These are phyloP conservation scores for Galemys pyrenaicus DNA, from an alignment of 2,113 vertebrate genomes.

Conservation along the genomic window DNA sequence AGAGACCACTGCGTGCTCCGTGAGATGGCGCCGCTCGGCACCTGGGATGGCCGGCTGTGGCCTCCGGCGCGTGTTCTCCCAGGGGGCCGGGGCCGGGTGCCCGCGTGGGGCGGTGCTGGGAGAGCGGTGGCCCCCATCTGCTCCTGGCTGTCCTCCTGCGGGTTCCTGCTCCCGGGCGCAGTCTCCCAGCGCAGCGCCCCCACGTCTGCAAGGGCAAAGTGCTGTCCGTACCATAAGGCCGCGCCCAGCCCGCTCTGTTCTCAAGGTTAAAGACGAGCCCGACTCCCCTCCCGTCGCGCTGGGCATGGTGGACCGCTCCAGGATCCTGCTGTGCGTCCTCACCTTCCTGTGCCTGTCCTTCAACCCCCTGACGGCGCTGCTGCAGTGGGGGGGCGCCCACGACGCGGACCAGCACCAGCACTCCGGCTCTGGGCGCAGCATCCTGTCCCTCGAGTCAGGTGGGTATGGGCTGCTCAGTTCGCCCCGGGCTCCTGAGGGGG, in stretches of 20 bases:
- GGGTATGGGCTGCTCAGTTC: too few species aligned
- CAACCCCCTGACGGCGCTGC: conserved; percentile 94
- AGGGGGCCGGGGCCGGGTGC: too few species aligned
- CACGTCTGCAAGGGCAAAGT: background rate
- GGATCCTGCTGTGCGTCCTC: conserved; percentile 95
- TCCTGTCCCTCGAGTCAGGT: conserved; percentile 90
- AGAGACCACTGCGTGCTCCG: background rate
- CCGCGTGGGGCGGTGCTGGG: background rate
- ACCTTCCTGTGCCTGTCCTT: conserved; percentile 97
- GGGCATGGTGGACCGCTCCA: conserved; percentile 98
- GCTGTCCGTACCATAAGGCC: background rate
- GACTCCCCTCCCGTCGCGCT: conserved; percentile 93
- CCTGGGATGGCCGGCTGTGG: background rate
- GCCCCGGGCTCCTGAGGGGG: too few species aligned
- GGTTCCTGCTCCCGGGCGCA: background rate
- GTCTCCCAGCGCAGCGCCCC: background rate
- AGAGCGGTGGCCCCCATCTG: background rate
- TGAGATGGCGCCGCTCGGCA: background rate
- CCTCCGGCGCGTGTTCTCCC: background rate
- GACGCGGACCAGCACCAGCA: conserved; percentile 74
- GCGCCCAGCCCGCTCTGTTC: background rate
- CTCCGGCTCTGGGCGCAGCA: conserved; percentile 87
- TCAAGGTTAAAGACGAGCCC: conserved; percentile 96
- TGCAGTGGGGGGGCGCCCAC: conserved; percentile 82
- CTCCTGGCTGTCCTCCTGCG: background rate